These are phyloP conservation scores for Eupristina koningsbergeri DNA, from an alignment of 1,140 invertebrate species.

Conservation along the genomic window DNA sequence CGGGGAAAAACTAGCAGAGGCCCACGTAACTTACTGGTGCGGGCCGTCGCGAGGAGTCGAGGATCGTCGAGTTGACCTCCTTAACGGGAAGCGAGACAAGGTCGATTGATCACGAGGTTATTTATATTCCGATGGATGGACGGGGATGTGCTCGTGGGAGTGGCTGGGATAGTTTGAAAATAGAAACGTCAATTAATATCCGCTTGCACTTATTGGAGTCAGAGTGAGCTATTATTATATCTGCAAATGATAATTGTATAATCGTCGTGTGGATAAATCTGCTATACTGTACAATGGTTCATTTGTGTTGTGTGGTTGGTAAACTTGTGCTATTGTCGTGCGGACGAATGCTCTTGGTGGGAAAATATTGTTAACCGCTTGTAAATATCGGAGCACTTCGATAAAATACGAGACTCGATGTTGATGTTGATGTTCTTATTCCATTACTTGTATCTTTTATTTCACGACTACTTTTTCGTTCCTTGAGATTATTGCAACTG, in stretches of 20 bases:
- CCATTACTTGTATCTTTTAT: background rate
- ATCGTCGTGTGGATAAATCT: slow-evolving; percentile 21
- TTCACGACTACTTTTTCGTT: too few species aligned
- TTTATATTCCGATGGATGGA: background rate
- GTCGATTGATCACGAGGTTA: slow-evolving; percentile 15
- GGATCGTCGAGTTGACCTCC: slow-evolving; percentile 10
- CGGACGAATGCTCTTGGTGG: background rate
- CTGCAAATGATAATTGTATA: slow-evolving; percentile 19
- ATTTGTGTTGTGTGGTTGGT: background rate
- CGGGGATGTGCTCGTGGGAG: slow-evolving; percentile 13
- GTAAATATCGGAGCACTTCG: background rate
- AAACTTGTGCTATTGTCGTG: background rate
- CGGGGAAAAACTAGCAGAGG: too few species aligned
- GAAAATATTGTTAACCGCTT: background rate
- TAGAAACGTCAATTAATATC: slow-evolving; percentile 37
- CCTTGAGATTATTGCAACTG: too few species aligned
- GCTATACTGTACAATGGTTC: background rate
- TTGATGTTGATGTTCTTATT: background rate
- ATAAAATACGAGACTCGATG: background rate
- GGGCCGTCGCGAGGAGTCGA: slow-evolving; percentile 9
- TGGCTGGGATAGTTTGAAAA: slow-evolving; percentile 3
- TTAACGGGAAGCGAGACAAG: background rate
- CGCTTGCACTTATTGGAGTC: background rate
- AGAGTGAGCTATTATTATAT: slow-evolving; percentile 23
- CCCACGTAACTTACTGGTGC: too few species aligned